These are phyloP conservation scores for Marasmarcha lunaedactyla DNA, from an alignment of 2,888 invertebrate genomes.

Conservation along the genomic window DNA sequence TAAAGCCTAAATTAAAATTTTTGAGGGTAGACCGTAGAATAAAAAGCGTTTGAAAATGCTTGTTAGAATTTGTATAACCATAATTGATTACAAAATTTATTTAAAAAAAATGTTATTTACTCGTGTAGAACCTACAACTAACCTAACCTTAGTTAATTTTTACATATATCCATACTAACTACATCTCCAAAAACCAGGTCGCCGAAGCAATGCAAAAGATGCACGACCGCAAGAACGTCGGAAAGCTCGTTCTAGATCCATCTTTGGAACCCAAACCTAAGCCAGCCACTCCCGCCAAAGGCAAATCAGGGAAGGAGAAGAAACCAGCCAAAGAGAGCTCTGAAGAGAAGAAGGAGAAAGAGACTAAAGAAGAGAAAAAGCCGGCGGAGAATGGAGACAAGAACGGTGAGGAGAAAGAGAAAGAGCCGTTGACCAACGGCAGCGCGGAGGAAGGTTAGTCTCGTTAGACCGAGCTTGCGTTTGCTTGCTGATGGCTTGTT, in stretches of 20 bases:
- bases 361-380: slow-evolving; percentile 65
- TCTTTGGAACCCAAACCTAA: slow-evolving; percentile 83
- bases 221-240: slow-evolving; percentile 92
- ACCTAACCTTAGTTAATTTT: too few relatives aligned
- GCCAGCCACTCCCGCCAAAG: slow-evolving; percentile 82
- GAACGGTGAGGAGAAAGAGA: slow-evolving; percentile 64
- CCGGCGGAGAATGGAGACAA: slow-evolving; percentile 57
- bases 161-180: too few relatives aligned
- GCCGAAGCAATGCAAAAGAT: slow-evolving; percentile 93
- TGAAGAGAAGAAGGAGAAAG: slow-evolving; percentile 76
- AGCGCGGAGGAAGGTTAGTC: slow-evolving; percentile 69
- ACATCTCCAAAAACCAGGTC: slow-evolving; percentile 73
- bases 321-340: slow-evolving; percentile 73
- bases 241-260: slow-evolving; percentile 87
- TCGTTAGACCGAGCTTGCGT: slow-evolving; percentile 25
- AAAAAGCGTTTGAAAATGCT: too few relatives aligned
- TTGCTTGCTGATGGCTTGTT: too few relatives aligned
- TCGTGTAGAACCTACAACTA: too few relatives aligned
- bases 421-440: slow-evolving; percentile 59
- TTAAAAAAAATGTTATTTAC: too few relatives aligned
- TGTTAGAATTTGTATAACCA: too few relatives aligned
- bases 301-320: slow-evolving; percentile 79
- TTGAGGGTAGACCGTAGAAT: too few relatives aligned
- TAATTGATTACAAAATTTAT: too few relatives aligned
- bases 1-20: too few relatives aligned